Evolutionary conservation across 92 coral and sea anemone species (phyloP).

Genomic region (Umimayanthus chanpuru): DNA sequence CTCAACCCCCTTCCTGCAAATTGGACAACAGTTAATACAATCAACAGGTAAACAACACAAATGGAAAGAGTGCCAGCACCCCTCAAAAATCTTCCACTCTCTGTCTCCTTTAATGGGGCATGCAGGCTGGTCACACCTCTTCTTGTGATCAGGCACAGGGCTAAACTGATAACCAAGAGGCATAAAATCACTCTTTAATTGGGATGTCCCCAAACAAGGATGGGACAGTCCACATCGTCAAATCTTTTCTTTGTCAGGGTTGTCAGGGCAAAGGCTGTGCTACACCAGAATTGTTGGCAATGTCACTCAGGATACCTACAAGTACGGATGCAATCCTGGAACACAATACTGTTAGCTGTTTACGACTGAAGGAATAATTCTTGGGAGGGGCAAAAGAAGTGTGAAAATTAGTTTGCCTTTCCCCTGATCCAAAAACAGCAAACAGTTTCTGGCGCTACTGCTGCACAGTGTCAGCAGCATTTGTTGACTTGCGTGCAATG

Average conservation of each 20-base stretch:
- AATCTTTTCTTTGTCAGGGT: slow-evolving; percentile 47
- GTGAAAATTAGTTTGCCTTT: slow-evolving; percentile 52
- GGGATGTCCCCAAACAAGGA: slow-evolving; percentile 47
- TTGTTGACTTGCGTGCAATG: slow-evolving; percentile 46
- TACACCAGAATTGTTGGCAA: slow-evolving; percentile 10
- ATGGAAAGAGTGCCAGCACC: slow-evolving; percentile 60
- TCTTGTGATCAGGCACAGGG: slow-evolving; percentile 35
- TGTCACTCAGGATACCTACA: slow-evolving; percentile 34
- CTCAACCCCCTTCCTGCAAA: slow-evolving; percentile 43
- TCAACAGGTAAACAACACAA: slow-evolving; percentile 9
- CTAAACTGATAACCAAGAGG: slow-evolving; percentile 59
- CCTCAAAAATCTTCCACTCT: slow-evolving; percentile 49
- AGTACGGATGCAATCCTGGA: slow-evolving; percentile 48
- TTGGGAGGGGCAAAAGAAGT: slow-evolving; percentile 54
- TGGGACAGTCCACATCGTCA: slow-evolving; percentile 36
- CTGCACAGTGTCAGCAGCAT: slow-evolving; percentile 39
- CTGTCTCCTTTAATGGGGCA: background rate
- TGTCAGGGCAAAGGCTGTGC: slow-evolving; percentile 41
- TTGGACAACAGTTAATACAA: slow-evolving; percentile 11
- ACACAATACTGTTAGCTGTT: slow-evolving; percentile 19
- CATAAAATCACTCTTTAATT: slow-evolving; percentile 41
- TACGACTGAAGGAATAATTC: slow-evolving; percentile 43
- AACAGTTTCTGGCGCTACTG: slow-evolving; percentile 42
- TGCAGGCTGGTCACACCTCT: slow-evolving; percentile 42
- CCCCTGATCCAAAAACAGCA: slow-evolving; percentile 54